Evolutionary conservation across 2,888 invertebrate genomes (phyloP), one percentile per base, ranked within the genome.

Genomic region (Tetropium fuscum): DNA sequence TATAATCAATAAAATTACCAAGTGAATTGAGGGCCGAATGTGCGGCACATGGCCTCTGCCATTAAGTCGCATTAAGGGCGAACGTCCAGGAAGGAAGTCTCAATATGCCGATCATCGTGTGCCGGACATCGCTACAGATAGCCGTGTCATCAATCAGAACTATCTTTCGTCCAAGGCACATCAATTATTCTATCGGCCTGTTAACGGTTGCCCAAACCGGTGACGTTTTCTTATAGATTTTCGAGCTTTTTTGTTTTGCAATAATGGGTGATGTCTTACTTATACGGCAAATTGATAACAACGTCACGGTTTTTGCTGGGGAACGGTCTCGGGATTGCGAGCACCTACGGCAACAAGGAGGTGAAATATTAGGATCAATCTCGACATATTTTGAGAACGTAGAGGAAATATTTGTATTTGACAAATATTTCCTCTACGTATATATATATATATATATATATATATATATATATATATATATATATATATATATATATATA

Each of bases 81-180:
- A 74, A 70, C 74, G 74, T 70, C 68, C 73, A 74, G 80, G 79
- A 80, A 80, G 80, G 79, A 80, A 80, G 78, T 78, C 77, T 77
- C 80, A 80, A 80, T 80, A 80, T 80, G 80, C 76, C 77, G 76
- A 76, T 78, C 78, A 78, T 78, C 78, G 74, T 74, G 74, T 65
- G 77, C 77, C 78, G 78, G 78, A 79, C 78, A 74, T 73, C 74
- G 68, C 60, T 72, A 64, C 65, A 78, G 78, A 80, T 79, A 77
- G 79, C 74, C 70, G 70, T 73, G 76, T 76, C 80, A 81, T 81
- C 80, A 81, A 81, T 81, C 80, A 81, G 78, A 74, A 76, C 75
- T 76, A 78, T 77, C 75, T 76, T 72, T 66, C 72, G 40, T 68
- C 70, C 68, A 64, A 73, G 71, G 70, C 72, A 74, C 76, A 76